phyloP scores from a whole-genome alignment of 2,113 vertebrate genomes.

The Ahaetulla prasina region DNA sequence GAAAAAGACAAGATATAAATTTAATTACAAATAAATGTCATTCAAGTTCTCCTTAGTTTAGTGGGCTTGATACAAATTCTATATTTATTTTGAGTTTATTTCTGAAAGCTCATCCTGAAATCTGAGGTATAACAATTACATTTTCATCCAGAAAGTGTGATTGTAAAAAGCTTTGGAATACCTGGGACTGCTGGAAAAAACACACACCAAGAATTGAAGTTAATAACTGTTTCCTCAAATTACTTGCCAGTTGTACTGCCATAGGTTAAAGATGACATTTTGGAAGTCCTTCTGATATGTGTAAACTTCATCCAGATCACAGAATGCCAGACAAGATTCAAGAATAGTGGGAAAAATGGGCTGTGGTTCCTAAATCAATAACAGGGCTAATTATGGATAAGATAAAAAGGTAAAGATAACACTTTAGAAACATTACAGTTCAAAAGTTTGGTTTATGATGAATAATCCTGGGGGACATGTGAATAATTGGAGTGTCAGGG shows the following conservation, averaged over 20 bases:
- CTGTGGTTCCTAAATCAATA: background rate
- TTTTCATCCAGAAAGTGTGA: background rate
- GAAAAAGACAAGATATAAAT: background rate
- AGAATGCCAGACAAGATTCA: background rate
- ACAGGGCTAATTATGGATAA: background rate
- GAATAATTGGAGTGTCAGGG: background rate
- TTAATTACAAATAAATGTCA: background rate
- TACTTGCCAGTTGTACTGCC: background rate
- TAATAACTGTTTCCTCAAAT: background rate
- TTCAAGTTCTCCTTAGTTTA: background rate
- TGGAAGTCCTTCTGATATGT: background rate
- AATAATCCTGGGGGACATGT: background rate
- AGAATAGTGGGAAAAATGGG: background rate
- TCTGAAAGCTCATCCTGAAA: background rate
- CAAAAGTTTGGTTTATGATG: background rate
- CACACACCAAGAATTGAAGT: background rate
- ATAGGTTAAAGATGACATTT: background rate
- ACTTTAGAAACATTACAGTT: background rate
- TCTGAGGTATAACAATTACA: background rate
- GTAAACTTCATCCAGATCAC: background rate
- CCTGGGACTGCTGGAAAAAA: background rate
- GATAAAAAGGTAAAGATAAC: background rate
- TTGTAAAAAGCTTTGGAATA: background rate
- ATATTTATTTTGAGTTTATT: background rate
- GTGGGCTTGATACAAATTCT: background rate